These are phyloP conservation scores for Pectinophora gossypiella DNA, from an alignment of 1,140 invertebrate genomes.

Conservation along the genomic window DNA sequence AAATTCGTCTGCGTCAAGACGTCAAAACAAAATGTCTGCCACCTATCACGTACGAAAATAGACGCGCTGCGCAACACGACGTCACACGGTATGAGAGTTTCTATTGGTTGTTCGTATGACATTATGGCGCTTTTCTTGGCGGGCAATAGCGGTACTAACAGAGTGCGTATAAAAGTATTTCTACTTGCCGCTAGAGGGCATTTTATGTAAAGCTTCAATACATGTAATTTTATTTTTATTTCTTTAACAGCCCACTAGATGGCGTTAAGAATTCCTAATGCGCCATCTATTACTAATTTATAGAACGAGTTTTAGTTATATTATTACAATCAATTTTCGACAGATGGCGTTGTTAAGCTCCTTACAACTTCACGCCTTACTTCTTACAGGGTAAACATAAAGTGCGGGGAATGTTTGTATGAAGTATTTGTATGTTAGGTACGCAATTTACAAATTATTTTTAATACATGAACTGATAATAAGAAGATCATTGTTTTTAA, in stretches of 20 bases:
- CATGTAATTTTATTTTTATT: neutral
- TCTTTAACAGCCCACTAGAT: neutral
- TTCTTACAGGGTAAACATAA: too few relatives aligned
- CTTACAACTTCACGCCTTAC: too few relatives aligned
- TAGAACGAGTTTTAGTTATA: too few relatives aligned
- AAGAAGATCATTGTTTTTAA: too few relatives aligned
- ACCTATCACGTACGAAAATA: conserved; percentile 63
- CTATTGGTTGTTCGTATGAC: conserved; percentile 11
- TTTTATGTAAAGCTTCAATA: neutral
- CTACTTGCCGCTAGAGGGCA: neutral
- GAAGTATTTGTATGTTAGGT: too few relatives aligned
- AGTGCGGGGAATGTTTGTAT: too few relatives aligned
- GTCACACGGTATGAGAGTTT: conserved; percentile 32
- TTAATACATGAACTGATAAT: too few relatives aligned
- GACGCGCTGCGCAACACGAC: conserved; percentile 62
- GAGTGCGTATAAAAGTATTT: neutral
- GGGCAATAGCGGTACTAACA: neutral
- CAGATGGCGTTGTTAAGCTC: too few relatives aligned
- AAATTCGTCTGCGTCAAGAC: conserved; percentile 41
- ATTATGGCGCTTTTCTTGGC: neutral
- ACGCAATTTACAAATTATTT: too few relatives aligned
- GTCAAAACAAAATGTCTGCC: conserved; percentile 62
- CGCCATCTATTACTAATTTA: too few relatives aligned
- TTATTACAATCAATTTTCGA: too few relatives aligned
- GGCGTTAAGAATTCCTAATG: too few relatives aligned